Percentiles rank a stretch among this genome's conserved stretches.
These are phyloP conservation scores for Exephanes ischioxanthus DNA, from an alignment of 2,888 invertebrate genomes.

Conservation along the genomic window DNA sequence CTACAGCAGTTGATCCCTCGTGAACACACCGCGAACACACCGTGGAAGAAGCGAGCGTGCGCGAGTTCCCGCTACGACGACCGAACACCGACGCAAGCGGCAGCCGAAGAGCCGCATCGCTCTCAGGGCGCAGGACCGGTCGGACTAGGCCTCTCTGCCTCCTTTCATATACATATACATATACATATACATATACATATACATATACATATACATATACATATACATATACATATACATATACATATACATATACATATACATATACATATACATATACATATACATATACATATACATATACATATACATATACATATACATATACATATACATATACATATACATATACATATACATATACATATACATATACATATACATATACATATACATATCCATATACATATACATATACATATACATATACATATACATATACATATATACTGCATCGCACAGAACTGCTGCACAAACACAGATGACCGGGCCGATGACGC, in stretches of 20 bases:
- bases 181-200: constrained; percentile 18
- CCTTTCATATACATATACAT: constrained; percentile 34
- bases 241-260: constrained; percentile 18
- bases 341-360: constrained; percentile 21
- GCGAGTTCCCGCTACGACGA: constrained; percentile 53
- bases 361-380: constrained; percentile 16
- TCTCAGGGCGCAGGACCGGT: constrained; percentile 68
- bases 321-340: constrained; percentile 17
- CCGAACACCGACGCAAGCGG: constrained; percentile 18
- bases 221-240: constrained; percentile 22
- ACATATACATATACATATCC: constrained; percentile 18
- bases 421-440: constrained; percentile 6
- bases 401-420: constrained; percentile 8
- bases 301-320: constrained; percentile 11
- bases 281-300: constrained; percentile 7
- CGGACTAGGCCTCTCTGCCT: constrained; percentile 63
- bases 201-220: constrained; percentile 24
- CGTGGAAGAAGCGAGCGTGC: constrained; percentile 38
- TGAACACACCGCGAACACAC: constrained; percentile 63
- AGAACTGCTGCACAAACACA: constrained; percentile 44
- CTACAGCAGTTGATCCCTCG: constrained; percentile 61
- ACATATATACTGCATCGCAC: neutral
- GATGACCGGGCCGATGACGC: constrained; percentile 39
- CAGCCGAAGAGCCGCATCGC: constrained; percentile 51
- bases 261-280: constrained; percentile 9